These are phyloP conservation scores for Morus bassanus DNA, from an alignment of 2,797 vertebrate genomes.

Conservation along the genomic window DNA sequence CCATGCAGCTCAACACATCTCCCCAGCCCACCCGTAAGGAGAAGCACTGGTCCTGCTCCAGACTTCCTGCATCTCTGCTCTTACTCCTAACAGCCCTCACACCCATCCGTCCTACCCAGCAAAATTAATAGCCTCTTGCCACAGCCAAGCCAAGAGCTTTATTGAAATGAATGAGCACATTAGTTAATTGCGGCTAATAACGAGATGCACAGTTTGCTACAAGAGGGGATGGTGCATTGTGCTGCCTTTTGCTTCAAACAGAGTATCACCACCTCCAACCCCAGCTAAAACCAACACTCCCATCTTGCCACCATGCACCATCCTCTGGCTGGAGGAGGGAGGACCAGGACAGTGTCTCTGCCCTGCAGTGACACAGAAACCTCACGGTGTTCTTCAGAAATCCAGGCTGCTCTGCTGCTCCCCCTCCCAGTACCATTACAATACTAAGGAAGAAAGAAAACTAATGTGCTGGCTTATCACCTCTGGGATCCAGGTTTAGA, in stretches of 20 bases:
- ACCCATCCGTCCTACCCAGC: accelerated
- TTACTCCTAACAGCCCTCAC: not conserved
- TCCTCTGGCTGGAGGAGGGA: not conserved
- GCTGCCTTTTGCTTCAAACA: not conserved
- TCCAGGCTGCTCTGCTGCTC: not conserved
- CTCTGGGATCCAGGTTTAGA: not conserved
- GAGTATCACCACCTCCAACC: not conserved
- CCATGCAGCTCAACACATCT: accelerated
- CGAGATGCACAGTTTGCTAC: not conserved
- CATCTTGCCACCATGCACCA: accelerated
- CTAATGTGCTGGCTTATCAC: not conserved
- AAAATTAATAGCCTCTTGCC: not conserved
- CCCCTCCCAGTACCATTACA: not conserved
- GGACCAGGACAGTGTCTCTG: accelerated
- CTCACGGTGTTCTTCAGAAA: not conserved
- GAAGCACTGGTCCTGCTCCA: not conserved
- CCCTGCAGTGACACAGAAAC: not conserved
- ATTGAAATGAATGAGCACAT: not conserved
- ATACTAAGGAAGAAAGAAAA: conserved; percentile 8
- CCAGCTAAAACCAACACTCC: not conserved
- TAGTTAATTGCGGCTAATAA: not conserved
- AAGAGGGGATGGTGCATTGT: accelerated
- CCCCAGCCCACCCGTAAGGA: not conserved
- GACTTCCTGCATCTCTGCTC: not conserved
- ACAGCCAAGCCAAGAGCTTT: not conserved